phyloP scores from a whole-genome alignment of 2,113 vertebrate species.

The Hyperoodon ampullatus region DNA sequence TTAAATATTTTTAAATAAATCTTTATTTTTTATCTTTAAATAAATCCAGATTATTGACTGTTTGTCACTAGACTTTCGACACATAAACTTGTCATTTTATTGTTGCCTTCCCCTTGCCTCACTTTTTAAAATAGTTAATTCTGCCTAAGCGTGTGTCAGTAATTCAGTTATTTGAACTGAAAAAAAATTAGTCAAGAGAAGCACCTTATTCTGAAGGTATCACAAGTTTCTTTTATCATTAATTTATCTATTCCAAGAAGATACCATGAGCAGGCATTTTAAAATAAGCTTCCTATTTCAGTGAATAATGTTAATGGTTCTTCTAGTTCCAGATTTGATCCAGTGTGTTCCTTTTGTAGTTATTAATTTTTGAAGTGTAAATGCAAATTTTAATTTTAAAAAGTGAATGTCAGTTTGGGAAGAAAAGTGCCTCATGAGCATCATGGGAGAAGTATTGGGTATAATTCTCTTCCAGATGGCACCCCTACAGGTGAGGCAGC shows the following conservation, averaged over 20 bases:
- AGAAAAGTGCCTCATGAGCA: slow-evolving; percentile 65
- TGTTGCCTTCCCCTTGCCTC: background rate
- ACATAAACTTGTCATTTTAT: slow-evolving; percentile 42
- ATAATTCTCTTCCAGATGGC: slow-evolving; percentile 86
- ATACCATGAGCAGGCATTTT: background rate
- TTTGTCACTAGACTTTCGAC: slow-evolving; percentile 4
- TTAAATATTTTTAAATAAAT: background rate
- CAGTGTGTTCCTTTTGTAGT: slow-evolving; percentile 61
- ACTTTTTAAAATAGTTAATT: background rate
- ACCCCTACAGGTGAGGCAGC: slow-evolving; percentile 92
- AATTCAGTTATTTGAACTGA: slow-evolving; percentile 27
- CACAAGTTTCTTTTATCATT: background rate
- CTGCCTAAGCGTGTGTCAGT: background rate
- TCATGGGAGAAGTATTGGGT: slow-evolving; percentile 72
- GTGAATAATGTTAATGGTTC: slow-evolving; percentile 35
- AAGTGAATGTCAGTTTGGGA: slow-evolving; percentile 46
- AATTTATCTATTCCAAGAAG: slow-evolving; percentile 22
- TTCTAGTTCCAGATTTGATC: slow-evolving; percentile 66
- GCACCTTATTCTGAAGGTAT: fast-evolving
- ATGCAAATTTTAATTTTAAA: slow-evolving; percentile 64
- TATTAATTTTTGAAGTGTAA: slow-evolving; percentile 81
- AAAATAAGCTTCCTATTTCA: slow-evolving; percentile 35
- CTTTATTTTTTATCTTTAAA: slow-evolving; percentile 51
- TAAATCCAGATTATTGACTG: background rate
- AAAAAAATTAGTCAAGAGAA: slow-evolving; percentile 6